phyloP scores from a whole-genome alignment of 2,888 invertebrate species.

The Phaedon cochleariae region DNA sequence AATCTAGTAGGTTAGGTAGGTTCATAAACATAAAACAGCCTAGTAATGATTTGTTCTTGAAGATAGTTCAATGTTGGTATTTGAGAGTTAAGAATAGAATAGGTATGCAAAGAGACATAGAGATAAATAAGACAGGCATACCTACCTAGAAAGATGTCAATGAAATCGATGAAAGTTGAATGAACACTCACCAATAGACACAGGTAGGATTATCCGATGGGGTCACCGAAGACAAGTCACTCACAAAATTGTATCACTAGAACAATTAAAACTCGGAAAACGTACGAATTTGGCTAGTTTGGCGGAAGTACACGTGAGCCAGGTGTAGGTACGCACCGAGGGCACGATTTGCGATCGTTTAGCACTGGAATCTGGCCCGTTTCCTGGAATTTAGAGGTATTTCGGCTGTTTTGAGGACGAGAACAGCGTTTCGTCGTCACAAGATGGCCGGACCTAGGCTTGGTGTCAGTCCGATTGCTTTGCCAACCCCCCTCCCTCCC shows the following conservation, averaged over 20 bases:
- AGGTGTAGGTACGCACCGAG: slow-evolving; percentile 50
- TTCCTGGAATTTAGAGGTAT: slow-evolving; percentile 55
- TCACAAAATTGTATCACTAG: slow-evolving; percentile 58
- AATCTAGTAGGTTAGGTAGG: background rate
- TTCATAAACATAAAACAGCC: too few species aligned
- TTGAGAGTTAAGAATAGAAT: background rate
- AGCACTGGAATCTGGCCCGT: slow-evolving; percentile 46
- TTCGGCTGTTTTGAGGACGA: slow-evolving; percentile 59
- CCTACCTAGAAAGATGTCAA: background rate
- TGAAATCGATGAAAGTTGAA: background rate
- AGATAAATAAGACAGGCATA: background rate
- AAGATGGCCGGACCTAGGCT: slow-evolving; percentile 64
- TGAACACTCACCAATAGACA: slow-evolving; percentile 1
- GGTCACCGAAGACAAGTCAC: slow-evolving; percentile 33
- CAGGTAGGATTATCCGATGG: slow-evolving; percentile 10
- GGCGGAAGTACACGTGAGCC: slow-evolving; percentile 56
- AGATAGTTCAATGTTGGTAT: background rate
- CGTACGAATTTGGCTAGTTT: slow-evolving; percentile 35
- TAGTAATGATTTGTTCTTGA: too few species aligned
- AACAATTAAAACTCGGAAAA: slow-evolving; percentile 49
- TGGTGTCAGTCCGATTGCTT: slow-evolving; percentile 56
- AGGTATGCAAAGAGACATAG: background rate
- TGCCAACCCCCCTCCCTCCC: slow-evolving; percentile 61
- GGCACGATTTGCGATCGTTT: slow-evolving; percentile 48
- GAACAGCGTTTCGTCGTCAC: slow-evolving; percentile 61